Percentiles rank a stretch among this genome's conserved stretches.
phyloP scores from a whole-genome alignment of 2,797 vertebrate genomes.

The Rhinella marina region DNA sequence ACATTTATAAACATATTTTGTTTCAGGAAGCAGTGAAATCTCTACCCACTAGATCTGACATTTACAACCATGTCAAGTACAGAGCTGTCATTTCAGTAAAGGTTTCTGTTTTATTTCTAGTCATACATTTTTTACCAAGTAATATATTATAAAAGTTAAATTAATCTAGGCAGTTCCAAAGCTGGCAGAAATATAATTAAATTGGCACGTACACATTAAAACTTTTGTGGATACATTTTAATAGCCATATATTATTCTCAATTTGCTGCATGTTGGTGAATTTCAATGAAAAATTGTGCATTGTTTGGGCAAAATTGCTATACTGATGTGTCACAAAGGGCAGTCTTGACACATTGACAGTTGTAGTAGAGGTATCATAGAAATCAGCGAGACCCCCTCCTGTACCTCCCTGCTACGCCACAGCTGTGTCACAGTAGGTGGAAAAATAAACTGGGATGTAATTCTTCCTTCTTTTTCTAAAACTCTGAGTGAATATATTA shows the following conservation, averaged over 20 bases:
- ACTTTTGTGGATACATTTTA: slow-evolving; percentile 34
- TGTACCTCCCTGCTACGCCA: slow-evolving; percentile 56
- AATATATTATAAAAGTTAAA: slow-evolving; percentile 43
- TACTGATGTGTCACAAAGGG: slow-evolving; percentile 49
- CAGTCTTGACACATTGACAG: slow-evolving; percentile 38
- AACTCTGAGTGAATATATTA: slow-evolving; percentile 12
- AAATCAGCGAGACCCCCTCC: slow-evolving; percentile 56
- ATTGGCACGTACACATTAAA: slow-evolving; percentile 49
- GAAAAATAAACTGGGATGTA: slow-evolving; percentile 42
- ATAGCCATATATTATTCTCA: slow-evolving; percentile 51
- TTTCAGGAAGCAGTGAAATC: background rate
- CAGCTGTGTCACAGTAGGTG: slow-evolving; percentile 62
- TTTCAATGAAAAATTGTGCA: slow-evolving; percentile 47
- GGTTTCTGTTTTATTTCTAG: slow-evolving; percentile 6
- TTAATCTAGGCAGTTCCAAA: slow-evolving; percentile 34
- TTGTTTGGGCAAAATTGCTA: slow-evolving; percentile 55
- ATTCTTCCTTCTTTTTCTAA: slow-evolving; percentile 24
- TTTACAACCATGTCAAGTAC: background rate
- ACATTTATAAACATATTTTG: slow-evolving; percentile 1
- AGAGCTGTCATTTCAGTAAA: background rate
- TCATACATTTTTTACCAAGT: slow-evolving; percentile 6
- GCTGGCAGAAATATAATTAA: slow-evolving; percentile 60
- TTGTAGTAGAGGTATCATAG: slow-evolving; percentile 47
- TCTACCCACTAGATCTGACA: background rate
- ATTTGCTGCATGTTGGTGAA: slow-evolving; percentile 8